Conservation (phyloP, 2,888 invertebrate species). For the Drosophila kanekoi region DNA sequence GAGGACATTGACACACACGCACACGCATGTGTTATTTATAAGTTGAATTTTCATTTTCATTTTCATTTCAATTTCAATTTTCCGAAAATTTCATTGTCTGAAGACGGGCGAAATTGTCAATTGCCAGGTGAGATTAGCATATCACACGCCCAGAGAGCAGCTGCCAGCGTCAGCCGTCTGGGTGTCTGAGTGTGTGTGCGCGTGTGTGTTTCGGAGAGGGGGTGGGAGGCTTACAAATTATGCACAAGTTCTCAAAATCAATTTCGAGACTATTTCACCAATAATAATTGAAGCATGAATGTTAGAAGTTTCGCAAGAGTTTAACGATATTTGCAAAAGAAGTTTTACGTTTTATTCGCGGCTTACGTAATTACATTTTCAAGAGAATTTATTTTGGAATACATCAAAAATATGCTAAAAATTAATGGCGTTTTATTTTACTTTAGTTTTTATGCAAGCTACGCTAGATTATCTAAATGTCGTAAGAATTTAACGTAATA, state of each 20-base stretch:
- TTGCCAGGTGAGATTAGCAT: constrained; percentile 76
- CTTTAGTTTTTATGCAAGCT: too few relatives aligned
- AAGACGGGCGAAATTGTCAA: constrained; percentile 59
- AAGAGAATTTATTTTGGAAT: too few relatives aligned
- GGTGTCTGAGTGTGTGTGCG: neutral
- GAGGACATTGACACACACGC: constrained; percentile 24
- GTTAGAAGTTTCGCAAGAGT: neutral
- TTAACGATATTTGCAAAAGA: neutral
- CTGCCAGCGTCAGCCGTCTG: constrained; percentile 19
- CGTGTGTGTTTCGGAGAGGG: neutral
- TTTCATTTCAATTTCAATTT: constrained; percentile 64
- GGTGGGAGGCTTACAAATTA: neutral
- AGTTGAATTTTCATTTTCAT: constrained; percentile 77
- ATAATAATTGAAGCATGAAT: too few relatives aligned
- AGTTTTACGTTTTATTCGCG: neutral
- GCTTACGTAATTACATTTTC: neutral
- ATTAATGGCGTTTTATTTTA: too few relatives aligned
- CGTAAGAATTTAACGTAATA: too few relatives aligned
- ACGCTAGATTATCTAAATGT: too few relatives aligned
- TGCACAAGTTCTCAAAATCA: constrained; percentile 11
- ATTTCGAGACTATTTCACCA: constrained; percentile 10
- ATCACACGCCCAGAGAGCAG: constrained; percentile 49
- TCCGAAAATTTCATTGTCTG: constrained; percentile 74
- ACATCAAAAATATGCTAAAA: too few relatives aligned
- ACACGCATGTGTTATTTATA: constrained; percentile 61